Percentiles rank a stretch among this genome's conserved stretches.
Evolutionary conservation across 2,888 invertebrate species (phyloP).

Genomic region (Clostera curtula): DNA sequence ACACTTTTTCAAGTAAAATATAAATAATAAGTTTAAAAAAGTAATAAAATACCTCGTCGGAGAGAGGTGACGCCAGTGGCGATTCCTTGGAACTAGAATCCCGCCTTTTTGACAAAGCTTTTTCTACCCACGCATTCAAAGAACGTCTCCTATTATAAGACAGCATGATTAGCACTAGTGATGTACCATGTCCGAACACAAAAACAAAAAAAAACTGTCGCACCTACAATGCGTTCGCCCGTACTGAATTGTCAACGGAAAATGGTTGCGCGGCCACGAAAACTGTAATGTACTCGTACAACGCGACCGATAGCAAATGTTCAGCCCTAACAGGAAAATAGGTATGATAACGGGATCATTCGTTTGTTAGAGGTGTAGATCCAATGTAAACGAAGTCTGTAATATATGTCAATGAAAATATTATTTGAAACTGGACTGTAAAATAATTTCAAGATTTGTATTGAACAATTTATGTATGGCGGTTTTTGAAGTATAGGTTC

Average conservation of each 20-base stretch:
- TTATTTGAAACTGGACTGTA: too few species aligned
- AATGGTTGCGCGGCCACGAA: conserved; percentile 56
- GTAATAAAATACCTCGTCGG: conserved; percentile 26
- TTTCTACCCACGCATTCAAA: conserved; percentile 40
- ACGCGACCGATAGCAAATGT: conserved; percentile 44
- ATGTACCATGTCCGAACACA: conserved; percentile 6
- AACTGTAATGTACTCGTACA: conserved; percentile 32
- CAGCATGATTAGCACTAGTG: conserved; percentile 17
- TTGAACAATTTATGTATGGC: too few species aligned
- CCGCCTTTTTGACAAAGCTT: conserved; percentile 37
- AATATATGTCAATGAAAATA: not conserved
- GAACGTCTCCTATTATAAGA: conserved; percentile 37
- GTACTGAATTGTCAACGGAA: conserved; percentile 55
- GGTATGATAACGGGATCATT: conserved; percentile 48
- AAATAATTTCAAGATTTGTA: too few species aligned
- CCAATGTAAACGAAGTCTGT: too few species aligned
- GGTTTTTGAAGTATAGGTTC: too few species aligned
- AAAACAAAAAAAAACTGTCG: conserved; percentile 10
- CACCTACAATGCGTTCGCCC: conserved; percentile 46
- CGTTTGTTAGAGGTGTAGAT: too few species aligned
- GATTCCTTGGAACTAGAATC: conserved; percentile 25
- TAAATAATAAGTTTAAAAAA: too few species aligned
- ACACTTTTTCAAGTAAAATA: too few species aligned
- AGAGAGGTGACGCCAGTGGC: conserved; percentile 30
- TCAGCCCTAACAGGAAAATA: conserved; percentile 61